Conservation (phyloP, 2,113 vertebrate species). For the Willisornis vidua region DNA sequence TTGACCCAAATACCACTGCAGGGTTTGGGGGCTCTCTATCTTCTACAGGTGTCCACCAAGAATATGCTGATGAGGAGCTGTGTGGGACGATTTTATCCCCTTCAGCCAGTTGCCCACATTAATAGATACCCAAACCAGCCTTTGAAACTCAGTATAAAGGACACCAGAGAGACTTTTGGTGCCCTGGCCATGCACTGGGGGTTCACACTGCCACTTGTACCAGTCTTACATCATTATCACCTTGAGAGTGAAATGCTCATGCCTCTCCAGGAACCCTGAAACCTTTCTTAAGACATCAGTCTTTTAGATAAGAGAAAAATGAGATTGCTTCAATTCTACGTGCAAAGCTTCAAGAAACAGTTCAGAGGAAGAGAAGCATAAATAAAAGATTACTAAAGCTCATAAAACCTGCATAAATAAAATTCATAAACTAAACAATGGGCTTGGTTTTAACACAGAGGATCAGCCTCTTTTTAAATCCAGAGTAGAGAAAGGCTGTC, state of each 20-base stretch:
- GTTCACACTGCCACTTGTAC: not conserved
- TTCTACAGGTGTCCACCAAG: not conserved
- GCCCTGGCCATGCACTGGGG: not conserved
- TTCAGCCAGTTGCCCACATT: not conserved
- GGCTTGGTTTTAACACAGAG: not conserved
- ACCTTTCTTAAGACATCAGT: not conserved
- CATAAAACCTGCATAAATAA: not conserved
- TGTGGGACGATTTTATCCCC: not conserved
- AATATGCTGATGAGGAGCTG: not conserved
- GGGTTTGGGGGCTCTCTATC: not conserved
- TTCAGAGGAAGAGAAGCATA: not conserved
- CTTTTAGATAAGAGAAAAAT: not conserved
- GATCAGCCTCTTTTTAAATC: not conserved
- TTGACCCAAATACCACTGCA: not conserved
- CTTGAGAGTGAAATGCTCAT: not conserved
- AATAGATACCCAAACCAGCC: not conserved
- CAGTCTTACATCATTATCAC: not conserved
- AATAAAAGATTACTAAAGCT: constrained; percentile 27
- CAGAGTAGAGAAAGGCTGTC: not conserved
- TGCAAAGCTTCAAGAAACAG: not conserved
- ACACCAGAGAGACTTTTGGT: not conserved
- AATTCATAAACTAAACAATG: not conserved
- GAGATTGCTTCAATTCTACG: not conserved
- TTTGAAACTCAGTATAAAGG: not conserved
- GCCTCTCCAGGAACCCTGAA: not conserved